Base-by-base conservation (phyloP, 2,113 vertebrate species). In the Dromas ardeola region DNA sequence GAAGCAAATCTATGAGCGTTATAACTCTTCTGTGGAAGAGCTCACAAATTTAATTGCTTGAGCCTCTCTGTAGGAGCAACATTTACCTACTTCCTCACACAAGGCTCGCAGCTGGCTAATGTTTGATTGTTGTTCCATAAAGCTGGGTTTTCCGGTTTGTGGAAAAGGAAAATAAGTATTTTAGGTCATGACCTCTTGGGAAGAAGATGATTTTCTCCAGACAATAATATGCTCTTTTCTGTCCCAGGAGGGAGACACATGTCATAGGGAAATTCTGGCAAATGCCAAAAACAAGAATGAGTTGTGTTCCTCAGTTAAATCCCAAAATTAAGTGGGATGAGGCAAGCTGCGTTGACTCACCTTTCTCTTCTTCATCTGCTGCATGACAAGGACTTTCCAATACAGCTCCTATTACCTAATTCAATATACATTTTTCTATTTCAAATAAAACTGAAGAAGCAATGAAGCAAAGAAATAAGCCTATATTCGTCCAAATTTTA, bases 381-480 rank as follows among this genome's bases (percentile, higher is more conserved):
- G 59, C 69, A 32, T 55, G 32, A 62, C 80, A 92, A 62, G 62
- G 76, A 40, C 63, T 86, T 86, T 40, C 47, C 71, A 72, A 26
- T 25, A 55, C 10, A 67, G 65, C 59, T 93, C 50, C 88, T 81
- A 67, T 88, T 93, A 56, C 65, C 81, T 87, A 79, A 96, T 79
- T 89, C 86, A 91, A 72, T 76, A 84, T 52, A 74, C n/a, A 69
- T 71, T 84, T 55, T 79, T 50, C 78, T 81, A 29, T 82, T 93
- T 94, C 66, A 80, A 94, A 92, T 82, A 93, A 79, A 93, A 72
- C 80, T 66, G 81, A 56, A 89, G 49, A 69, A 76, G 84, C 62
- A 89, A 87, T 42, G 58, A 89, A 94, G 90, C 80, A 91, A 74
- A 86, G 82, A 86, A 83, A 83, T 65, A 90, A 88, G 69, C 42